Conservation (phyloP, 92 coral and sea anemone genomes). For the Siderastrea siderea region DNA sequence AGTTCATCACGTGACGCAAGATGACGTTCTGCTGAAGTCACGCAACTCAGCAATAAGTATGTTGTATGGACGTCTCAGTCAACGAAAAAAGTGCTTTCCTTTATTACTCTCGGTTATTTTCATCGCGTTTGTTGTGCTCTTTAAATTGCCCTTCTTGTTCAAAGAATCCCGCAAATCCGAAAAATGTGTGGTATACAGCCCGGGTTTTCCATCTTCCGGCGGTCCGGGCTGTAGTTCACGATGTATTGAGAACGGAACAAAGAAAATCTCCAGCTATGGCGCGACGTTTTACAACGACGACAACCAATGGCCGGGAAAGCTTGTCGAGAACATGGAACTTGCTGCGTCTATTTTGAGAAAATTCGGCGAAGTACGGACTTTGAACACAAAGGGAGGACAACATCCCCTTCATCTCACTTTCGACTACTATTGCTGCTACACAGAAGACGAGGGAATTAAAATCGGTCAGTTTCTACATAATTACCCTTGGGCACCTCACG, state of each 20-base stretch:
- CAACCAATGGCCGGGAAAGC: neutral
- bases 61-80: too few species aligned
- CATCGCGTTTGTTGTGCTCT: too few species aligned
- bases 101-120: too few species aligned
- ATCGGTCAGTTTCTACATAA: slow-evolving; percentile 49
- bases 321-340: neutral
- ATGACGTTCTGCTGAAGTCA: too few species aligned
- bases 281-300: neutral
- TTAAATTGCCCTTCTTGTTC: too few species aligned
- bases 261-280: neutral
- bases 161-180: too few species aligned
- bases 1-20: too few species aligned
- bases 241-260: slow-evolving; percentile 11
- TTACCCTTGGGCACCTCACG: slow-evolving; percentile 43
- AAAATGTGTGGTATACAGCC: too few species aligned
- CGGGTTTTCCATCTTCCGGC: slow-evolving; percentile 46
- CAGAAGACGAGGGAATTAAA: slow-evolving; percentile 45
- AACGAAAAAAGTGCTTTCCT: too few species aligned
- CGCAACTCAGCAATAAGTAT: too few species aligned
- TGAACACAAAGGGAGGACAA: slow-evolving; percentile 38
- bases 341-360: neutral
- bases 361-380: slow-evolving; percentile 37
- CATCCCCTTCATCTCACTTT: slow-evolving; percentile 48
- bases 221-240: slow-evolving; percentile 49
- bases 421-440: slow-evolving; percentile 70